Evolutionary conservation across 2,113 vertebrate species (phyloP).

Genomic region (Apistogramma diplotaenia): DNA sequence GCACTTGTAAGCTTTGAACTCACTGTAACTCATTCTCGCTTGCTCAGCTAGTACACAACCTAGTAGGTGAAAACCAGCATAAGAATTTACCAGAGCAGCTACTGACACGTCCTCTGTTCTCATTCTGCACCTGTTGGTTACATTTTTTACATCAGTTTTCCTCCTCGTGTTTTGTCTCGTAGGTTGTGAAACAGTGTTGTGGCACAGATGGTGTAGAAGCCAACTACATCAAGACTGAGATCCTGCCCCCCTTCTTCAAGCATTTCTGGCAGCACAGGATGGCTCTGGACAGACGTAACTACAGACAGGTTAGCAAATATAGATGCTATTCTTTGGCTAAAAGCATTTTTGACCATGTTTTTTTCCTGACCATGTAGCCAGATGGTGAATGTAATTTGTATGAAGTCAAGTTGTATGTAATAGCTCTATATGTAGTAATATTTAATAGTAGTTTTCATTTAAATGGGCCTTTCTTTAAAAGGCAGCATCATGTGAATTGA

Average conservation of each 20-base stretch:
- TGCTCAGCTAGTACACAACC: slow-evolving; percentile 24
- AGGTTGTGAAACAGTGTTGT: slow-evolving; percentile 99
- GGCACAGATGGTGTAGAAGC: slow-evolving; percentile 98
- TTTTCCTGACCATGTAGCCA: background rate
- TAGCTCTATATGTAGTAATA: background rate
- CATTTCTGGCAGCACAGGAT: slow-evolving; percentile 99
- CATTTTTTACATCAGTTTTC: background rate
- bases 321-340: background rate
- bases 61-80: slow-evolving; percentile 44
- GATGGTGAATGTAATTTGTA: background rate
- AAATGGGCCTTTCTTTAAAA: too few relatives aligned
- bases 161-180: background rate
- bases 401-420: background rate
- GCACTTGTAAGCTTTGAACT: background rate
- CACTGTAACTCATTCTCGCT: slow-evolving; percentile 49
- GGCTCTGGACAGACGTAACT: slow-evolving; percentile 97
- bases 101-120: slow-evolving; percentile 39
- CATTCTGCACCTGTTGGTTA: slow-evolving; percentile 54
- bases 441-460: too few relatives aligned
- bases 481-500: background rate
- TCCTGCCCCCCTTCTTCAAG: slow-evolving; percentile 98
- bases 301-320: slow-evolving; percentile 87
- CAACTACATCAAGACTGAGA: slow-evolving; percentile 99
- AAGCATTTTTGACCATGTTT: background rate
- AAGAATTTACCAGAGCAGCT: slow-evolving; percentile 35